Evolutionary conservation across 37 sponge, comb jelly and placozoan species (phyloP).

Genomic region (Crambe crambe): DNA sequence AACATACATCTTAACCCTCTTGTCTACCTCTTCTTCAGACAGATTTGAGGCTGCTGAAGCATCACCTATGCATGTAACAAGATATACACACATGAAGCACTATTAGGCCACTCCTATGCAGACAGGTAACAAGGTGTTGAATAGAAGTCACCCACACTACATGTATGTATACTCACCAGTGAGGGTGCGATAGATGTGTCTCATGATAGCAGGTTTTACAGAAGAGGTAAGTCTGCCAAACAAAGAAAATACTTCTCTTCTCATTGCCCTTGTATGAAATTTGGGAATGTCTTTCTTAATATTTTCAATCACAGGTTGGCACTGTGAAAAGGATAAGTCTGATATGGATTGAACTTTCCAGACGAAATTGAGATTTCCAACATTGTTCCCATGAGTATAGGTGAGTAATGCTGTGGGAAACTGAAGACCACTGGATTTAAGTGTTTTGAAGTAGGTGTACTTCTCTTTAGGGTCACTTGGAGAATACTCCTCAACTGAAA

Average conservation of each 20-base stretch:
- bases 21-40: too few species aligned
- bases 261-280: too few species aligned
- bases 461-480: conserved; percentile 1
- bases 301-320: conserved; percentile 18
- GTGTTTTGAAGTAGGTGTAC: neutral
- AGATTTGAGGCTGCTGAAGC: neutral
- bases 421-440: conserved; percentile 11
- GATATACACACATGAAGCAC: too few species aligned
- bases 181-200: too few species aligned
- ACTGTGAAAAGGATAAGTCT: neutral
- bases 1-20: too few species aligned
- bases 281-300: too few species aligned
- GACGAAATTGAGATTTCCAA: conserved; percentile 35
- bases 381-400: conserved; percentile 32
- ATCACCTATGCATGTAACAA: conserved; percentile 5
- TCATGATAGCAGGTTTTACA: conserved; percentile 34
- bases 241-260: conserved; percentile 19
- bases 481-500: conserved; percentile 27
- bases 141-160: too few species aligned
- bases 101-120: too few species aligned
- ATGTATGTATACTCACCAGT: too few species aligned
- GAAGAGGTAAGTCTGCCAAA: conserved; percentile 27
- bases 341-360: conserved; percentile 23
- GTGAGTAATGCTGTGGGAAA: conserved; percentile 17
- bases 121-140: too few species aligned